Percentiles rank a stretch among this genome's conserved stretches.
phyloP scores from a whole-genome alignment of 2,113 vertebrate species.

The Brachyhypopomus gauderio region DNA sequence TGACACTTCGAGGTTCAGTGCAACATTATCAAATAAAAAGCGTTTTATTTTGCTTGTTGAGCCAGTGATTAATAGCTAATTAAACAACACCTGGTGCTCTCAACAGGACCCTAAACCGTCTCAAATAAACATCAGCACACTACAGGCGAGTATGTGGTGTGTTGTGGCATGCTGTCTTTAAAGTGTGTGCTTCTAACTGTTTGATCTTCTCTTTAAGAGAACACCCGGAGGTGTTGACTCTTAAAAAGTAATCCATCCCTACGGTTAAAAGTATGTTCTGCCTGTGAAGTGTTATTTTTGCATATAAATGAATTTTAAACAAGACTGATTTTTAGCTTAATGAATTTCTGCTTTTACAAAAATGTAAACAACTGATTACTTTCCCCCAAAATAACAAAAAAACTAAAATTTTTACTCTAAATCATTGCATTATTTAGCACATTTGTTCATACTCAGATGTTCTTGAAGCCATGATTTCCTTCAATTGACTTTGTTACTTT shows the following conservation, averaged over 20 bases:
- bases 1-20: background rate
- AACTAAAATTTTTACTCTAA: too few relatives aligned
- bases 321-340: too few relatives aligned
- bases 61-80: background rate
- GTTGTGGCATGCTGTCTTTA: slow-evolving; percentile 12
- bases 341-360: too few relatives aligned
- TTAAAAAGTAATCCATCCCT: background rate
- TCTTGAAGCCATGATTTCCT: too few relatives aligned
- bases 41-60: background rate
- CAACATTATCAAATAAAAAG: background rate
- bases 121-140: slow-evolving; percentile 1
- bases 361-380: too few relatives aligned
- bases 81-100: slow-evolving; percentile 26
- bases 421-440: too few relatives aligned
- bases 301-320: too few relatives aligned
- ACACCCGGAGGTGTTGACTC: background rate
- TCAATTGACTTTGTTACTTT: too few relatives aligned
- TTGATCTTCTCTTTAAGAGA: background rate
- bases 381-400: too few relatives aligned
- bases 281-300: background rate
- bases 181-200: slow-evolving; percentile 18
- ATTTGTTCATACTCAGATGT: too few relatives aligned
- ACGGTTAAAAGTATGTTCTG: background rate
- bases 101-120: slow-evolving; percentile 25
- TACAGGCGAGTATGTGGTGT: slow-evolving; percentile 49